Evolutionary conservation across 2,113 vertebrate species (phyloP), one percentile per base, ranked within the genome.

Genomic region (Sinocyclocheilus anophthalmus): DNA sequence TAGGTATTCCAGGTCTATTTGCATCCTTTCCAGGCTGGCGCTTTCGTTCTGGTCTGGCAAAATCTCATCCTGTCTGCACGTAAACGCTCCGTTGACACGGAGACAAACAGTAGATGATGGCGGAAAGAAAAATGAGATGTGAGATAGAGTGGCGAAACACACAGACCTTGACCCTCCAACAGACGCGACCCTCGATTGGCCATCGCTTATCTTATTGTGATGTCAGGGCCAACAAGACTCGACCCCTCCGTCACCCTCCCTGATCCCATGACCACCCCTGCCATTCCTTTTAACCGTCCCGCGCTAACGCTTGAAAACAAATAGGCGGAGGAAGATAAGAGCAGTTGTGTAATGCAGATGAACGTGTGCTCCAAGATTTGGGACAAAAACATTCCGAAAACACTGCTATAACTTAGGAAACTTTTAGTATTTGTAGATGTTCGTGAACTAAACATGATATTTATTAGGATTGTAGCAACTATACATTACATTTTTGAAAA

Each of bases 51-150:
- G 82, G 84, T 88, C 93, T 93, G 93, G 88, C 87, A 90, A 90
- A 91, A 80, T 88, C 86, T 94, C 92, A 93, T 84, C 89, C 92
- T 90, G 90, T 92, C 90, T 85, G 69, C 90, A 87, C 89, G 73
- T 87, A 85, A 88, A 92, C 53, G 73, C 90, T 88, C 80, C 42
- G 87, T 79, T 85, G 86, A 88, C 88, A 83, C 70, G 48, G 91
- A 91, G 73, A 72, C 90, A 91, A 88, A 90, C 88, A 48, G 81
- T 83, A 77, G 61, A 84, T 84, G 85, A 88, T 85, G 84, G 84
- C 26, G 42, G 88, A 80, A 88, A 84, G 59, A 67, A 61, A 69
- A 84, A 84, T 77, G 70, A 81, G 55, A 3, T 33, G 78, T 9
- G 39, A 48, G 82, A 81, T 72, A 26, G 78, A 57, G 20, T 85